Evolutionary conservation across 2,797 vertebrate species (phyloP).

Genomic region (Agapornis canus): DNA sequence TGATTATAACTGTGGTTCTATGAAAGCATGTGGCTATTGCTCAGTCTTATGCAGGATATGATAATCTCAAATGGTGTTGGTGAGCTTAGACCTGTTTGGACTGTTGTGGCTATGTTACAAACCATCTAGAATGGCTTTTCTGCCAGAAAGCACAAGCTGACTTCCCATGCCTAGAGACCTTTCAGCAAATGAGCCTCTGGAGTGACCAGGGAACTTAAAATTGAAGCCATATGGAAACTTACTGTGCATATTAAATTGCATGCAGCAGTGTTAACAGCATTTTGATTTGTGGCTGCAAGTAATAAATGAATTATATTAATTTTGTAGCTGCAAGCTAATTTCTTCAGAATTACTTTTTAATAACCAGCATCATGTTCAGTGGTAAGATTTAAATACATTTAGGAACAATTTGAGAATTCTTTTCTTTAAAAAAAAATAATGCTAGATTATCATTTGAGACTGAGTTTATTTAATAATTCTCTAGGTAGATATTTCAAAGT

Average conservation of each 20-base stretch:
- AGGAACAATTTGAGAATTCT: conserved; percentile 68
- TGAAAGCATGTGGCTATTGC: not conserved
- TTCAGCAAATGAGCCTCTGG: conserved; percentile 48
- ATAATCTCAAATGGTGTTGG: not conserved
- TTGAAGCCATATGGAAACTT: conserved; percentile 79
- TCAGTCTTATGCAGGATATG: not conserved
- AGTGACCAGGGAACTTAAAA: conserved; percentile 76
- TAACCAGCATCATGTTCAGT: conserved; percentile 78
- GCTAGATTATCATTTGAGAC: conserved; percentile 61
- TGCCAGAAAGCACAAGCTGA: conserved; percentile 9
- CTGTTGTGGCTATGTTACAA: not conserved
- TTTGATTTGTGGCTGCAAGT: conserved; percentile 83
- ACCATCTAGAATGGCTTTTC: not conserved
- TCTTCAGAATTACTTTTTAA: conserved; percentile 83
- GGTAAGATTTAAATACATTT: conserved; percentile 80
- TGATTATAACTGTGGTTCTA: not conserved
- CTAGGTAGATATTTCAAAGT: conserved; percentile 17
- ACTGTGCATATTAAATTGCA: conserved; percentile 77
- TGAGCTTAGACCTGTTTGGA: not conserved
- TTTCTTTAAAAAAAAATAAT: not conserved
- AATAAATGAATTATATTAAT: conserved; percentile 85
- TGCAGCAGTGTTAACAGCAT: conserved; percentile 78
- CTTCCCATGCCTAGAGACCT: not conserved
- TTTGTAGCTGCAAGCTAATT: conserved; percentile 81
- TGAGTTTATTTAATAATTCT: conserved; percentile 56